A percentile compares a stretch with the other conserved stretches of the same genome.
Conservation (phyloP, 2,797 vertebrate genomes). For the Pangasius sanitwongsei region DNA sequence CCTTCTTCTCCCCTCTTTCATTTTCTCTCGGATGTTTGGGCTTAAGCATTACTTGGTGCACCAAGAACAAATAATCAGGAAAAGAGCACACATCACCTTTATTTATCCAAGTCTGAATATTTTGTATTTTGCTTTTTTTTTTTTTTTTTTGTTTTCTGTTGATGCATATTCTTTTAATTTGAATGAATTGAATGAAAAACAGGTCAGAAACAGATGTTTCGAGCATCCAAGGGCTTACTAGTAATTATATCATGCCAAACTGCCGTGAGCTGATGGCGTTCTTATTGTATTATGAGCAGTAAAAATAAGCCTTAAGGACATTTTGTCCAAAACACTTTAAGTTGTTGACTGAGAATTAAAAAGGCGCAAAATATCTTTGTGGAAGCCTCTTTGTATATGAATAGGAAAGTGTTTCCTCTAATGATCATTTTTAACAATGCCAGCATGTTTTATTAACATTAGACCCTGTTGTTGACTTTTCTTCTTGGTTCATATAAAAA, state of each 20-base stretch:
- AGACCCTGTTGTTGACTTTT: not conserved
- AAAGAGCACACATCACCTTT: conserved; percentile 13
- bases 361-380: not conserved
- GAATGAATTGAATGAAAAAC: conserved; percentile 54
- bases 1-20: not conserved
- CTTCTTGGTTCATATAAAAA: not conserved
- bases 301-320: not conserved
- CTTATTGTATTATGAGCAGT: not conserved
- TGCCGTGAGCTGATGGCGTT: conserved; percentile 39
- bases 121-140: not conserved
- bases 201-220: conserved; percentile 59
- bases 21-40: conserved; percentile 44
- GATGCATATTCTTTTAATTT: conserved; percentile 45
- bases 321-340: conserved; percentile 19
- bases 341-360: conserved; percentile 16
- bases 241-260: conserved; percentile 54
- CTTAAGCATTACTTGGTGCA: conserved; percentile 46
- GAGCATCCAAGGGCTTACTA: conserved; percentile 51
- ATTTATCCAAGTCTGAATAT: conserved; percentile 40
- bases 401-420: not conserved
- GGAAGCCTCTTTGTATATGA: not conserved
- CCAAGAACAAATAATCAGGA: conserved; percentile 58
- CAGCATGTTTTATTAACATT: not conserved
- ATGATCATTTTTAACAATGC: not conserved
- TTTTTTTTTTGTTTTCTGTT: conserved; percentile 12